Percentiles rank a stretch among this genome's conserved stretches.
Conservation (phyloP, 2,113 vertebrate species). For the Acanthochromis polyacanthus region DNA sequence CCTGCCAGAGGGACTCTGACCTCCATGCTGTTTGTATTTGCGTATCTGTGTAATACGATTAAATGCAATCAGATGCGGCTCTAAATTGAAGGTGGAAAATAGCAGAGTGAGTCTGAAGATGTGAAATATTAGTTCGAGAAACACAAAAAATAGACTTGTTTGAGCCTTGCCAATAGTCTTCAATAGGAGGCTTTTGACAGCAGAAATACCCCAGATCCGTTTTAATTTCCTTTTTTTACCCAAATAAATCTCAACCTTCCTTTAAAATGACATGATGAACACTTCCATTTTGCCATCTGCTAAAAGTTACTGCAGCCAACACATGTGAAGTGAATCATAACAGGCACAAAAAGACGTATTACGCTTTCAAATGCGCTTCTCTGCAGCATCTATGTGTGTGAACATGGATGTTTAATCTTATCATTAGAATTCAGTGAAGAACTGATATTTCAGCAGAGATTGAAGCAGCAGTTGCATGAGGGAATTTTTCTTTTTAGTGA, state of each 20-base stretch:
- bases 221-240: too few relatives aligned
- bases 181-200: too few relatives aligned
- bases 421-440: constrained; percentile 1
- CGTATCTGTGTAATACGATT: constrained; percentile 12
- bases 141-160: background rate
- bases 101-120: background rate
- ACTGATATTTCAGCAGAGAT: constrained; percentile 10
- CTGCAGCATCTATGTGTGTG: too few relatives aligned
- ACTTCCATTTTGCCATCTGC: constrained; percentile 28
- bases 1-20: constrained; percentile 11
- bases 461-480: background rate
- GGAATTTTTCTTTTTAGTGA: background rate
- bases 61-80: background rate
- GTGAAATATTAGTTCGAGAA: constrained; percentile 20
- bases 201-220: too few relatives aligned
- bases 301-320: constrained; percentile 1
- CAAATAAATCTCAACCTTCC: too few relatives aligned
- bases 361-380: too few relatives aligned
- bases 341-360: too few relatives aligned
- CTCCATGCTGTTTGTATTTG: background rate
- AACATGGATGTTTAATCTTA: background rate
- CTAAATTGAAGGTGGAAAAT: background rate
- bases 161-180: too few relatives aligned
- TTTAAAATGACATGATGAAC: background rate
- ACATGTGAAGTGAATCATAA: background rate